Evolutionary conservation across 2,113 vertebrate genomes (phyloP), one percentile per base, ranked within the genome.

Genomic region (Protomyctophum bolini): DNA sequence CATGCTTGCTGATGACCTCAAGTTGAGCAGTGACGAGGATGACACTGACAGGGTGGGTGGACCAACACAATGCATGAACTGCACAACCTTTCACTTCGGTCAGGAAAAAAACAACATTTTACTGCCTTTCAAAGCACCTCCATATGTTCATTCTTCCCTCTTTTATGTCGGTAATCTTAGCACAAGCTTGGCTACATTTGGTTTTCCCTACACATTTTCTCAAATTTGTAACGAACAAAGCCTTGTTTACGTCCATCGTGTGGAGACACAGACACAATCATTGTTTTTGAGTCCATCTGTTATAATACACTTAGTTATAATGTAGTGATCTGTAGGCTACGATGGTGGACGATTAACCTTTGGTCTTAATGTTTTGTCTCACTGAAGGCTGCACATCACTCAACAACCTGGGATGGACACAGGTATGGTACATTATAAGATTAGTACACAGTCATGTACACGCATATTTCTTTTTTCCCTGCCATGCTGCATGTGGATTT

Each of bases 21-120:
- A 89, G 75, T 85, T 94, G 66, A 94, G 92, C 89, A 94, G 93
- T 75, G 93, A 94, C 56, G 93, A 94, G 6, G 93, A 94, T 2
- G 93, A 93, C 70, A 78, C 57, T 73, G 86, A 88, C 58, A 89
- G 83, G 87, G 94, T 94, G 85, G 47, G 76, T 58, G 28, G 58
- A 52, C 48, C 1, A 7, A 58, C 15, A 21, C 21, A 21, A n/a
- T 29, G 21, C 33, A 41, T 41, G 21, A 10, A 9, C 33, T 8
- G 11, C 49, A 29, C 15, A 1, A 10, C 11, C 57, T 5, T 55
- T 50, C n/a, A 11, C 10, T 14, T 10, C 33, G 29, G 14, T 41
- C 59, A 57, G 4, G 2, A 21, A 56, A 58, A 15, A 28, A 56
- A 58, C 7, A 28, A 52, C n/a, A 7, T 11, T 52, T 8, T 45